Base-by-base conservation (phyloP, 2,113 vertebrate species). In the Hucho hucho region DNA sequence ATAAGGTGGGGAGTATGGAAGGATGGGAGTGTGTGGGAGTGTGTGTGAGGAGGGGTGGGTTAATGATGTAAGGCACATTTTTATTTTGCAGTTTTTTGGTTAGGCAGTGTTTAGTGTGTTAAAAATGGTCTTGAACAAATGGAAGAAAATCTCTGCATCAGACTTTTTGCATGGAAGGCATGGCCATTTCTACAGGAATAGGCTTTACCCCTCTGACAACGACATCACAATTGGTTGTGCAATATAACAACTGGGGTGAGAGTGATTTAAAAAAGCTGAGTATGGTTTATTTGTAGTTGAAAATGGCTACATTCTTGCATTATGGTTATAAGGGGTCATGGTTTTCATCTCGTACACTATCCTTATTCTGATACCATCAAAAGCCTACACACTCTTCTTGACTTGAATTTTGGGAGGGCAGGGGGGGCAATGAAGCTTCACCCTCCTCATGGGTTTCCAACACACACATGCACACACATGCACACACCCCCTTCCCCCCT, bases 211-310 rank as follows among this genome's bases (percentile, higher is more conserved):
- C 83, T 83, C 82, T 86, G 77, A 87, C 75, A 81, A 84, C 78
- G 78, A 75, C 65, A 86, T 87, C 77, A 79, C 72, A 80, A 84
- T 85, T 85, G 84, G 73, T 78, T 69, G 74, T 86, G 84, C 86
- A 84, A 83, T 86, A 82, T 72, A 88, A 88, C 87, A 88, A 90
- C 89, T 89, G 88, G 84, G 85, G 81, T 88, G 86, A 72, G 76
- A 85, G 87, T 84, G 82, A 89, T 88, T 88, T 83, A 76, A 73
- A 83, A 84, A 77, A 71, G 84, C 79, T 75, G 67, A 63, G 22
- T 37, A 37, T 37, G 6, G 32, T 37, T 72, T 0, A 24, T 61
- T 61, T 75, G 84, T 75, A 70, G 71, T 76, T 78, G 79, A 79
- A 79, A 83, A 81, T 72, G 81, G 81, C 75, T 7, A 22, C 6